Evolutionary conservation across 2,113 vertebrate species (phyloP).

Genomic region (Muntiacus reevesi): DNA sequence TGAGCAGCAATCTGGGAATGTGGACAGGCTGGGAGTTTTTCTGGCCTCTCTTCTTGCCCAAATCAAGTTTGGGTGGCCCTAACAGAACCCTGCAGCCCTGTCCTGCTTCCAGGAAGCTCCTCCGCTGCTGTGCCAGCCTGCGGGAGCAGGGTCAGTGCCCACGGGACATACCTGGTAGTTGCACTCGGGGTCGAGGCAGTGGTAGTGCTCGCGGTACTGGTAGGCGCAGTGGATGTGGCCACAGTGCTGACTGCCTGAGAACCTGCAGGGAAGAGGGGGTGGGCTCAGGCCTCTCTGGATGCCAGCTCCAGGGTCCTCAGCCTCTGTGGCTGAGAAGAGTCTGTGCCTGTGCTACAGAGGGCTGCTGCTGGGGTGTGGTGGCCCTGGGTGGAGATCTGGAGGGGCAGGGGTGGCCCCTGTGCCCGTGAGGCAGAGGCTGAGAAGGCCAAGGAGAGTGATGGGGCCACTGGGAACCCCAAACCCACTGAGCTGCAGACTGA

Average conservation of each 20-base stretch:
- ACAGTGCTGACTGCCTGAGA: conserved; percentile 98
- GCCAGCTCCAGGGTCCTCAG: not conserved
- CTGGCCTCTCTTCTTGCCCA: not conserved
- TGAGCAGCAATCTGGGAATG: not conserved
- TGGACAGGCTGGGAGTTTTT: not conserved
- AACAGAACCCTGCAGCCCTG: fast-evolving
- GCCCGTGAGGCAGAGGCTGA: conserved; percentile 47
- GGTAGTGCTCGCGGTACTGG: conserved; percentile 99
- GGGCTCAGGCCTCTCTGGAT: not conserved
- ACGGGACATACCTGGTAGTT: conserved; percentile 93
- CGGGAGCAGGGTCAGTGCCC: fast-evolving
- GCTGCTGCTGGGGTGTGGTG: not conserved
- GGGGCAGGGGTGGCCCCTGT: not conserved
- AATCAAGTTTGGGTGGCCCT: fast-evolving
- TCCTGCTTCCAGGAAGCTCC: not conserved
- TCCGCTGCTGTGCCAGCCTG: fast-evolving
- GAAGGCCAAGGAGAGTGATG: conserved; percentile 62
- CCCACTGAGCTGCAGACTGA: not conserved
- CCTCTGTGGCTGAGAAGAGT: not conserved
- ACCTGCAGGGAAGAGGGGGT: conserved; percentile 80
- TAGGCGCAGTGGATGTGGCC: conserved; percentile 98
- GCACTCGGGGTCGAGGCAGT: conserved; percentile 99
- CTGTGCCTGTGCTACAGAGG: not conserved
- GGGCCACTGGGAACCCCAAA: not conserved
- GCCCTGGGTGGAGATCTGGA: no score